These are phyloP conservation scores for Leptinotarsa peninsularis DNA, from an alignment of 2,888 invertebrate species.

Conservation along the genomic window DNA sequence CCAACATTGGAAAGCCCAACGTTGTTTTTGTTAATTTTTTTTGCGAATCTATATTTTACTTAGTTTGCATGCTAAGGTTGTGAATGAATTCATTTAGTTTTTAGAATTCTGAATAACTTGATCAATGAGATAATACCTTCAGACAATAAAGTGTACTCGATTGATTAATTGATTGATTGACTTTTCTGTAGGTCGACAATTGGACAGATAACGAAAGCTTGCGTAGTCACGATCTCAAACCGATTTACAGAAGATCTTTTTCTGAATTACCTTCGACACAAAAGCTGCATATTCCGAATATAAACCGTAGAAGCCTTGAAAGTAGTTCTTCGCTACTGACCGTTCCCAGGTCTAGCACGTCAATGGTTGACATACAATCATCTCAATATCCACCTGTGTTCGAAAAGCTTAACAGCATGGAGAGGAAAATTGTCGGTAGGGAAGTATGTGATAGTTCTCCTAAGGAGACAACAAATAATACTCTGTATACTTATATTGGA, in stretches of 20 bases:
- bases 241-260: slow-evolving; percentile 67
- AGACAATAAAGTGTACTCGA: too few relatives aligned
- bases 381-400: slow-evolving; percentile 53
- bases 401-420: slow-evolving; percentile 47
- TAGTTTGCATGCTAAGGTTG: too few relatives aligned
- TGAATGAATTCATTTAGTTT: too few relatives aligned
- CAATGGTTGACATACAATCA: slow-evolving; percentile 65
- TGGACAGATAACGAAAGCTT: slow-evolving; percentile 66
- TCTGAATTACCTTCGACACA: slow-evolving; percentile 65
- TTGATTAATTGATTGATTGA: too few relatives aligned
- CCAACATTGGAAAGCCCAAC: too few relatives aligned
- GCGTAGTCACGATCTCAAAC: slow-evolving; percentile 61
- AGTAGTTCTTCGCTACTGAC: slow-evolving; percentile 57
- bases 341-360: slow-evolving; percentile 64
- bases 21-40: too few relatives aligned
- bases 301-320: slow-evolving; percentile 64
- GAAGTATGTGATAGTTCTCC: slow-evolving; percentile 53
- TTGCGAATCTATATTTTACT: too few relatives aligned
- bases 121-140: background rate
- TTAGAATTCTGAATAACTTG: too few relatives aligned
- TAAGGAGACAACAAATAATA: slow-evolving; percentile 46
- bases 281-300: slow-evolving; percentile 57
- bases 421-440: slow-evolving; percentile 57
- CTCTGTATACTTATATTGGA: slow-evolving; percentile 65
- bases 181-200: slow-evolving; percentile 62